Evolutionary conservation across 1,140 invertebrate genomes (phyloP), one percentile per base, ranked within the genome.

Genomic region (Globodera rostochiensis): DNA sequence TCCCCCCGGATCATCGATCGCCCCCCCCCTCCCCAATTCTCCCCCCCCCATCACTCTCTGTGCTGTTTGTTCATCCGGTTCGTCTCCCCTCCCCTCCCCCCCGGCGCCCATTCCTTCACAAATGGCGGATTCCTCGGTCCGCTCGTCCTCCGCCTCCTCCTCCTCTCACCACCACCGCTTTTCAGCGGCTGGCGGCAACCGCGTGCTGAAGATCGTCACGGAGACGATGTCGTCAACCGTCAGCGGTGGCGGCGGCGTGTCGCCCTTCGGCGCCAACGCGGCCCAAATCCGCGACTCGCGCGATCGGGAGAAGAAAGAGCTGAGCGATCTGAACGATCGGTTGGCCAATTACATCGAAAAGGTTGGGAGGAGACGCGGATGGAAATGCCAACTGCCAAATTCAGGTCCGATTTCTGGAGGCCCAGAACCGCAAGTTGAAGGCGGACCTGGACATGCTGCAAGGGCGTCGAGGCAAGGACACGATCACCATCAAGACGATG

Each of bases 361-460:
- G 76, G 81, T 81, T 4, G 45, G 45, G 1, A 15, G 36, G 19
- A 49, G 1, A 73, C 1, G 6, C 79, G n/a, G 13, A 13, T 19
- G 57, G 57, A 53, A 53, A 13, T 53, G 50, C 7, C 50, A 13
- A 53, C 50, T 53, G 36, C 25, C 83, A n/a, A 47, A 60, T 84
- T 85, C 74, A 86, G 84, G 87, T 90, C 19, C 88, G 91, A 64
- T 92, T 91, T 80, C 85, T 92, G 64, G 91, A 92, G 80, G 91
- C 91, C 57, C 91, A 91, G 83, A 91, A 91, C 84, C 88, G 90
- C 80, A 91, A 91, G 78, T 84, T 92, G 57, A 90, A 87, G 67
- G 87, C 89, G n/a, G 91, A 92, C 82, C 85, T 92, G 81, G 90
- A 91, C 67, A 85, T 89, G 66, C 84, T 92, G 46, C 87, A 88